Base-by-base conservation (phyloP, 2,888 invertebrate species). In the Arge pagana region DNA sequence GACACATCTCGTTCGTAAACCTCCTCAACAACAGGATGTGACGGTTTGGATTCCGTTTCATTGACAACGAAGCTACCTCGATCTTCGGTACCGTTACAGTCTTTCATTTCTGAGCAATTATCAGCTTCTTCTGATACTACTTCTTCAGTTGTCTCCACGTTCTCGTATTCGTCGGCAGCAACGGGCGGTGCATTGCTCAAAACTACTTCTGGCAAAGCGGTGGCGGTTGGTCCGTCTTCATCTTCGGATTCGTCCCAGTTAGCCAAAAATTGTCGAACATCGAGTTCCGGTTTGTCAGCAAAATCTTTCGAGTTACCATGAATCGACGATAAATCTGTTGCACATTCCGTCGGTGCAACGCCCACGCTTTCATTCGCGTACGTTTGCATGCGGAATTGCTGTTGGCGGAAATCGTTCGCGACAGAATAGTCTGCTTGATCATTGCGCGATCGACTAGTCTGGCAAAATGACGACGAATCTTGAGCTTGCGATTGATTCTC, bases 171-270 rank as follows among this genome's bases (percentile, higher is more conserved):
- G 1, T 67, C 64, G 2, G 69, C 65, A 1, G 68, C 61, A 2
- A 67, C 61, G 0, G 71, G 60, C 3, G 60, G 55, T 4, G 65
- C 59, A 8, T 64, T 60, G 4, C 52, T 66, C 6, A 67, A 36
- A 23, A 61, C 52, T 10, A 63, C 55, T 16, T 63, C 58, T 10
- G 66, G 56, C 21, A 69, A 30, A n/a, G n/a, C n/a, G 37, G 57
- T 67, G 1, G 60, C 52, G 26, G 59, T 57, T 3, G 64, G 52
- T 23, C 63, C 66, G 10, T 76, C 74, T 40, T 76, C 77, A 8
- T 77, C 77, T 39, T 72, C 75, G 2, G 72, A 71, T 36, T 75
- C 74, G 49, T 74, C 76, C 77, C 77, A 77, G 33, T 65, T 77
- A 1, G 74, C 77, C 24, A 77, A 52, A 58, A 77, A 77, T 37